Evolutionary conservation across 2,888 invertebrate species (phyloP).

Genomic region (Cantharis flavilabris): DNA sequence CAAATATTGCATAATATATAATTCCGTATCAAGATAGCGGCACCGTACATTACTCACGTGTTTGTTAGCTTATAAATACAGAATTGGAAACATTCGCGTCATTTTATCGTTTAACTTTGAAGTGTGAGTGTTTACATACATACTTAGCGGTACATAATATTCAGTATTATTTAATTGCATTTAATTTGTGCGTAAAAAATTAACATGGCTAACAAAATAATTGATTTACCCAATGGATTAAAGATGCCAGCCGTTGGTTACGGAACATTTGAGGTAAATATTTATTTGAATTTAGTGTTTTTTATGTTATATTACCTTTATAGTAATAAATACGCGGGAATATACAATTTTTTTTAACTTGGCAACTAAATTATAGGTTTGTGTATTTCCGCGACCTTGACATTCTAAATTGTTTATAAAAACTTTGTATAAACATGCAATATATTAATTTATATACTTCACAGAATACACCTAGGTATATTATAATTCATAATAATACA

Average conservation of each 20-base stretch:
- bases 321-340: neutral
- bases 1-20: no score
- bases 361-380: neutral
- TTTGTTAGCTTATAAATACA: neutral
- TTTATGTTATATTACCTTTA: neutral
- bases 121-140: neutral
- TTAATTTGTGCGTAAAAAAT: neutral
- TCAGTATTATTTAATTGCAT: neutral
- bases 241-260: neutral
- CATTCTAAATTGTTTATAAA: neutral
- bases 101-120: neutral
- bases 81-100: neutral
- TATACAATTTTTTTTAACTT: neutral
- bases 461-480: no score
- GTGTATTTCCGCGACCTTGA: neutral
- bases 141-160: neutral
- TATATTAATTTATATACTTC: neutral
- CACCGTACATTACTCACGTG: neutral
- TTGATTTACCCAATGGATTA: neutral
- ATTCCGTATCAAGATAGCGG: neutral
- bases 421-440: neutral
- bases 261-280: neutral
- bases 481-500: no score
- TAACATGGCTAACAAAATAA: conserved; percentile 41
- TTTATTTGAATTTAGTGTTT: neutral